These are phyloP conservation scores for Urocynchramus pylzowi DNA, from an alignment of 2,113 vertebrate species.

Conservation along the genomic window DNA sequence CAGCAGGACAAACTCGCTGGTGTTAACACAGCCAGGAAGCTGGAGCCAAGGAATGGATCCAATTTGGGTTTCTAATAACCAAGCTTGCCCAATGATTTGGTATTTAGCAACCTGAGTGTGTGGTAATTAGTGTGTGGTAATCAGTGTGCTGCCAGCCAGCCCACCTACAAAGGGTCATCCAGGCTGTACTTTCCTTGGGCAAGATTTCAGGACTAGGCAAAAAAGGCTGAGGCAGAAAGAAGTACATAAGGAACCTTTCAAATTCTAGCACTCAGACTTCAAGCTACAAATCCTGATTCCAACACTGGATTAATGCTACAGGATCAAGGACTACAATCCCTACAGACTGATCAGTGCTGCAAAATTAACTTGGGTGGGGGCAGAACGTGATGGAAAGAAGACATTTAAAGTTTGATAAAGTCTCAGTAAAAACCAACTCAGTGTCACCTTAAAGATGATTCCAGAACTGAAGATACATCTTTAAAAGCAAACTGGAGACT, in stretches of 20 bases:
- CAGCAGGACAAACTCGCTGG: not conserved
- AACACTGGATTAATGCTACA: not conserved
- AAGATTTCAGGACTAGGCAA: not conserved
- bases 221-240: not conserved
- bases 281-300: not conserved
- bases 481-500: not conserved
- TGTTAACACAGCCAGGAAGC: not conserved
- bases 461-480: not conserved
- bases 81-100: not conserved
- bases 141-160: not conserved
- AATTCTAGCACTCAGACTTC: not conserved
- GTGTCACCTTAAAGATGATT: not conserved
- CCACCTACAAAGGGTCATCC: not conserved
- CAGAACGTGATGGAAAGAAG: not conserved
- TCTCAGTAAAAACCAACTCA: not conserved
- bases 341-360: not conserved
- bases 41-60: not conserved
- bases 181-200: not conserved
- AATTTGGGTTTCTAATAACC: conserved; percentile 18
- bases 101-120: not conserved
- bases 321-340: not conserved
- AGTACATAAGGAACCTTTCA: not conserved
- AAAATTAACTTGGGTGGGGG: not conserved
- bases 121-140: not conserved
- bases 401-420: not conserved